These are phyloP conservation scores for Actinostola sp. DNA, from an alignment of 92 coral and sea anemone genomes.

Conservation along the genomic window DNA sequence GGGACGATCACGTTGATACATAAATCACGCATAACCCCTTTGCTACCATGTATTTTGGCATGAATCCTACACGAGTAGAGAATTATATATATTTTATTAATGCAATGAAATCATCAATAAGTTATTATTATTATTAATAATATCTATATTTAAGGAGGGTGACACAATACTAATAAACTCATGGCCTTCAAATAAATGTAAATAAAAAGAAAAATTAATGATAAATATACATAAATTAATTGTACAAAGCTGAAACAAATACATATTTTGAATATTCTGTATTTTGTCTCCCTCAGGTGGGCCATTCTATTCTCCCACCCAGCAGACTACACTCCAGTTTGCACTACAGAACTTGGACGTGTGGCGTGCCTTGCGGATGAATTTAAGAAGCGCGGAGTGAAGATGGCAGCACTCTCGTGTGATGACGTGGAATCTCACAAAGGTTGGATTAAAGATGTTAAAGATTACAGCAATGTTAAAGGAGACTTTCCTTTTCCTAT, in stretches of 20 bases:
- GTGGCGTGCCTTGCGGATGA: constrained; percentile 64
- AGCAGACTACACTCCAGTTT: constrained; percentile 98
- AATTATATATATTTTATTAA: too few relatives aligned
- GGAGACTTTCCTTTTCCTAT: constrained; percentile 79
- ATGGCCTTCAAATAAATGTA: too few relatives aligned
- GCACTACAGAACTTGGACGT: constrained; percentile 95
- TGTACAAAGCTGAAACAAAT: background rate
- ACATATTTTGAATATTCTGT: too few relatives aligned
- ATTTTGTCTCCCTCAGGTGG: too few relatives aligned
- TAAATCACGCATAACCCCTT: too few relatives aligned
- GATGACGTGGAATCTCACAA: constrained; percentile 85
- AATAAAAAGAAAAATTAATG: background rate
- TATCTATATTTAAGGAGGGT: too few relatives aligned
- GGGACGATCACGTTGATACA: too few relatives aligned
- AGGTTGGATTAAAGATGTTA: constrained; percentile 89
- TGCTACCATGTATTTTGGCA: too few relatives aligned
- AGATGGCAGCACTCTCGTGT: constrained; percentile 89
- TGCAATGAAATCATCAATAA: too few relatives aligned
- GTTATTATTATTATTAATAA: too few relatives aligned
- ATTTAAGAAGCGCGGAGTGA: constrained; percentile 81
- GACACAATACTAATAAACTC: too few relatives aligned
- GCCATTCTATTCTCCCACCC: constrained; percentile 96
- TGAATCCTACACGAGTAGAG: too few relatives aligned
- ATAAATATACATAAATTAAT: background rate
- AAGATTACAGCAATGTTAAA: constrained; percentile 21